Evolutionary conservation across 2,113 vertebrate genomes (phyloP).

Genomic region (Centropristis striata): DNA sequence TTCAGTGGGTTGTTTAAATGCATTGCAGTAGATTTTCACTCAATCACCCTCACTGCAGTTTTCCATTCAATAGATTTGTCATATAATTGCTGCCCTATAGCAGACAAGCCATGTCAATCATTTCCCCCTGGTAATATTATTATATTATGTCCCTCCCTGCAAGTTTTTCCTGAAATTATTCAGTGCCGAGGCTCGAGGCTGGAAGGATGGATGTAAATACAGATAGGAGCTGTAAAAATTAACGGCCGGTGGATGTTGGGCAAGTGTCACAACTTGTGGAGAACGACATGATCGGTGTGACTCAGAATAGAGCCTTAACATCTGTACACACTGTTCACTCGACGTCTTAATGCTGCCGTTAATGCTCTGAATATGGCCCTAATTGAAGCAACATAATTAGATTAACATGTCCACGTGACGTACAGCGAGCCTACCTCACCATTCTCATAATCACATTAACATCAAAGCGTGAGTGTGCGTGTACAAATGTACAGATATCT

Average conservation of each 20-base stretch:
- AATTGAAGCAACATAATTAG: conserved; percentile 67
- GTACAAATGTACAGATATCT: conserved; percentile 26
- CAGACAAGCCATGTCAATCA: conserved; percentile 47
- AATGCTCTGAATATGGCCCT: conserved; percentile 54
- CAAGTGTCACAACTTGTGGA: conserved; percentile 42
- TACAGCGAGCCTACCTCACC: conserved; percentile 41
- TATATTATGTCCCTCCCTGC: conserved; percentile 7
- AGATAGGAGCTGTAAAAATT: conserved; percentile 59
- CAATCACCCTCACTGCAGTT: conserved; percentile 44
- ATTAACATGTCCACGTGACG: conserved; percentile 55
- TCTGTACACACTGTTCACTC: conserved; percentile 34
- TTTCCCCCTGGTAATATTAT: background rate
- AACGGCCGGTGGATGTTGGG: conserved; percentile 39
- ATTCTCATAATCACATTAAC: conserved; percentile 70
- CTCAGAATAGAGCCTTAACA: conserved; percentile 13
- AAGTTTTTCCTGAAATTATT: conserved; percentile 29
- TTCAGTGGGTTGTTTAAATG: conserved; percentile 56
- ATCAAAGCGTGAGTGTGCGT: conserved; percentile 57
- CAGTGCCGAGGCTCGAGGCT: background rate
- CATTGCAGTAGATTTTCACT: conserved; percentile 45
- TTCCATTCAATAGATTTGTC: conserved; percentile 61
- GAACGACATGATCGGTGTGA: conserved; percentile 16
- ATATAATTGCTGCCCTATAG: conserved; percentile 52
- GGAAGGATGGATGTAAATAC: conserved; percentile 56
- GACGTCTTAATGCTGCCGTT: conserved; percentile 47